Evolutionary conservation across 2,797 vertebrate genomes (phyloP).

Genomic region (Neosilurus mollespiculum): DNA sequence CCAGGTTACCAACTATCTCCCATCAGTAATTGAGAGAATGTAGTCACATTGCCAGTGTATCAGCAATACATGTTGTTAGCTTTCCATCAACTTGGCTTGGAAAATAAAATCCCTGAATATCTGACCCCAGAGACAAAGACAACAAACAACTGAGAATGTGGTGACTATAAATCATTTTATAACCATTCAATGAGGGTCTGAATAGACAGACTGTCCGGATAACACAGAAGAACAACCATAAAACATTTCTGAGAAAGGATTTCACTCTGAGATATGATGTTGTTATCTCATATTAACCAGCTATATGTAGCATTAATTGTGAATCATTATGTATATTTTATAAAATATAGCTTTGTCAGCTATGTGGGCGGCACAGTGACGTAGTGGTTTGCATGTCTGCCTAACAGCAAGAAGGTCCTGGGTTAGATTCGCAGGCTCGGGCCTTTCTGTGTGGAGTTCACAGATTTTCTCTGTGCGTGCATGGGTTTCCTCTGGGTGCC

Average conservation of each 20-base stretch:
- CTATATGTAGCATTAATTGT: too few relatives aligned
- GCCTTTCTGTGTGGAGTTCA: too few relatives aligned
- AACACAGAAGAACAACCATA: background rate
- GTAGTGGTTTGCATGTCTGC: too few relatives aligned
- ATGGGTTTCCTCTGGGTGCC: too few relatives aligned
- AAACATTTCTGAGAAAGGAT: background rate
- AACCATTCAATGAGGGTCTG: slow-evolving; percentile 53
- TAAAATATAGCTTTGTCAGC: background rate
- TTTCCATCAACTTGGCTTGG: slow-evolving; percentile 75
- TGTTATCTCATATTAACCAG: background rate
- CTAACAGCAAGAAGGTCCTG: too few relatives aligned
- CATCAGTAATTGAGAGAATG: slow-evolving; percentile 76
- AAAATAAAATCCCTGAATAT: slow-evolving; percentile 75
- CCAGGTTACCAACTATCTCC: slow-evolving; percentile 77
- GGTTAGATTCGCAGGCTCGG: too few relatives aligned
- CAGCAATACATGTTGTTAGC: slow-evolving; percentile 75
- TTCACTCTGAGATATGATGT: background rate
- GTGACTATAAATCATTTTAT: slow-evolving; percentile 70
- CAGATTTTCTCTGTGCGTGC: too few relatives aligned
- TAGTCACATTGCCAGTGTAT: slow-evolving; percentile 76
- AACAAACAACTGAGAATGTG: slow-evolving; percentile 61
- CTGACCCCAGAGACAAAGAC: slow-evolving; percentile 68
- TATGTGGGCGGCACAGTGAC: too few relatives aligned
- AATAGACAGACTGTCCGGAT: background rate
- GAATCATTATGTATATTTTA: background rate